phyloP scores from a whole-genome alignment of 2,113 vertebrate species.

The Cottus gobio region DNA sequence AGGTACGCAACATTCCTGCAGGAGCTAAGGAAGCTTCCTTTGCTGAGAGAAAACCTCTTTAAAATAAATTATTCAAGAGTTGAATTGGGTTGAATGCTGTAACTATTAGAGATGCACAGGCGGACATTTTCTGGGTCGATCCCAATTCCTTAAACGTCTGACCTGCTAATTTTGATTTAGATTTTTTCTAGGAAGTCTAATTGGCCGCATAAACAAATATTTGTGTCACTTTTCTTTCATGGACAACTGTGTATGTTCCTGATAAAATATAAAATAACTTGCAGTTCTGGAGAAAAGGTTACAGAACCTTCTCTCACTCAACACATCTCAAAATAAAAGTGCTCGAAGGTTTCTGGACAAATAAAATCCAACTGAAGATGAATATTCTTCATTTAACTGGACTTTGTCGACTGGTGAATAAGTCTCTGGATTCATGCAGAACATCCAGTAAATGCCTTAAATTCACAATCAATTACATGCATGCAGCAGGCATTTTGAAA shows the following conservation, averaged over 20 bases:
- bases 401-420: too few species aligned
- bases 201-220: too few species aligned
- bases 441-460: background rate
- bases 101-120: too few species aligned
- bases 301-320: too few species aligned
- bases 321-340: too few species aligned
- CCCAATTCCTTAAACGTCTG: too few species aligned
- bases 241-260: background rate
- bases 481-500: background rate
- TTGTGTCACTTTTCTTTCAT: background rate
- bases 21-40: constrained; percentile 55
- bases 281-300: background rate
- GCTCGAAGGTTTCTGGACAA: background rate
- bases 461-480: background rate
- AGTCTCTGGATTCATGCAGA: background rate
- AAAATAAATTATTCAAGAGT: constrained; percentile 4
- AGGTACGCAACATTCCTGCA: constrained; percentile 33
- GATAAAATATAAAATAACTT: background rate
- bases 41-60: constrained; percentile 23
- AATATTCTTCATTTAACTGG: too few species aligned
- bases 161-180: too few species aligned
- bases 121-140: too few species aligned
- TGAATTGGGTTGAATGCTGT: background rate
- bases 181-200: too few species aligned
- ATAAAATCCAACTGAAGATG: too few species aligned